Percentiles rank a stretch among this genome's conserved stretches.
phyloP scores from a whole-genome alignment of 1,140 invertebrate genomes.

The Drosophila pseudoananassae region DNA sequence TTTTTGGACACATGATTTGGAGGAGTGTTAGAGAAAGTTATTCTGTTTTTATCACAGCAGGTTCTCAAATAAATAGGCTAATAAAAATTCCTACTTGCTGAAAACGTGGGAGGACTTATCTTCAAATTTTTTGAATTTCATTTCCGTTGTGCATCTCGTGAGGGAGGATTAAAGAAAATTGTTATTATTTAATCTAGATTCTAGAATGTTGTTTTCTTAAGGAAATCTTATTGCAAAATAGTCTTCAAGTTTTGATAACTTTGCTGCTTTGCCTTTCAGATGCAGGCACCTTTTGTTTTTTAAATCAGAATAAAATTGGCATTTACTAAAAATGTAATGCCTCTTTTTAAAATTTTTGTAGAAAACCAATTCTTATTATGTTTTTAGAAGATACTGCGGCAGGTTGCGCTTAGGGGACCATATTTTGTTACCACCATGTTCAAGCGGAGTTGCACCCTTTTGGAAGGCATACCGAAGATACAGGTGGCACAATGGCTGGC shows the following conservation, averaged over 20 bases:
- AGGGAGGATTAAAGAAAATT: not conserved
- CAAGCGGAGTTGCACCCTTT: constrained; percentile 36
- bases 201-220: not conserved
- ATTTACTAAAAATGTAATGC: not conserved
- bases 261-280: not conserved
- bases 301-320: not conserved
- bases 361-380: not conserved
- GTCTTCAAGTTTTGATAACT: too few species aligned
- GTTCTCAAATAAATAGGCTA: not conserved
- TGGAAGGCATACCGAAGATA: constrained; percentile 34
- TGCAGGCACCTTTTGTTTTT: not conserved
- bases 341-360: not conserved
- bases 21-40: constrained; percentile 2
- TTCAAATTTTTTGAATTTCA: not conserved
- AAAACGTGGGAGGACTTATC: not conserved
- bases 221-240: not conserved
- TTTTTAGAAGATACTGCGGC: not conserved
- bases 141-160: not conserved
- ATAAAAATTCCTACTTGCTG: not conserved
- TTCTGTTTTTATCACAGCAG: constrained; percentile 1
- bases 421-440: constrained; percentile 36
- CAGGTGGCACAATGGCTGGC: constrained; percentile 49
- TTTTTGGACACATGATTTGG: not conserved
- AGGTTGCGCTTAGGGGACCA: not conserved
- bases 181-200: not conserved